Evolutionary conservation across 1,140 invertebrate species (phyloP).

Genomic region (Philotrypesis tridentata): DNA sequence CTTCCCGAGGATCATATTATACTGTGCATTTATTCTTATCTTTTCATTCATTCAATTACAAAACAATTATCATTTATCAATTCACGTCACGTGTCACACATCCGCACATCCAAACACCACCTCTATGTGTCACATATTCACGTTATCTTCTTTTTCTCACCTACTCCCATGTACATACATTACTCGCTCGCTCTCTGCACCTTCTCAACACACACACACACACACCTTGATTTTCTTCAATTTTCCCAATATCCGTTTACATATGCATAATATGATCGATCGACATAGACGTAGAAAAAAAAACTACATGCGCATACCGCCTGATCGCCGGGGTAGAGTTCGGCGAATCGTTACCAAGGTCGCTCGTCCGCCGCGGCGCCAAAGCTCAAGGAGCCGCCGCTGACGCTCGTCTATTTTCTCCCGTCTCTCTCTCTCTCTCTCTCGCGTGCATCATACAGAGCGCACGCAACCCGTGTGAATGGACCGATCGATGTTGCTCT

Average conservation of each 20-base stretch:
- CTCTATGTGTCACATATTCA: too few species aligned
- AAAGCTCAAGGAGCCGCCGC: neutral
- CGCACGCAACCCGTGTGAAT: neutral
- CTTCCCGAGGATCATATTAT: slow-evolving; percentile 66
- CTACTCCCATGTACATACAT: neutral
- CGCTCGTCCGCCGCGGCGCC: slow-evolving; percentile 4
- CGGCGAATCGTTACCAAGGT: slow-evolving; percentile 42
- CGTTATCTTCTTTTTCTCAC: neutral
- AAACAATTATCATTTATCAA: too few species aligned
- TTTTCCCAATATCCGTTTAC: neutral
- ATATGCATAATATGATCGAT: slow-evolving; percentile 1
- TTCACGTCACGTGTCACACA: too few species aligned
- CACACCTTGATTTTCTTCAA: neutral
- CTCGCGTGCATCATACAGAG: neutral
- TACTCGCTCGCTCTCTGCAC: neutral
- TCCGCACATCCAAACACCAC: too few species aligned
- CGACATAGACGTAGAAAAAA: slow-evolving; percentile 45
- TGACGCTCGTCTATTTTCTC: neutral
- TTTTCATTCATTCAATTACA: slow-evolving; percentile 34
- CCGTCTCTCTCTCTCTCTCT: too few species aligned
- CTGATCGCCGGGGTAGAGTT: slow-evolving; percentile 58
- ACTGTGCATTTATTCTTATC: slow-evolving; percentile 60
- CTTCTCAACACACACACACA: too few species aligned
- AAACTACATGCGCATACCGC: slow-evolving; percentile 61
- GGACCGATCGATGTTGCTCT: too few species aligned